Conservation (phyloP, 1,140 invertebrate genomes). For the Bombus picipes region DNA sequence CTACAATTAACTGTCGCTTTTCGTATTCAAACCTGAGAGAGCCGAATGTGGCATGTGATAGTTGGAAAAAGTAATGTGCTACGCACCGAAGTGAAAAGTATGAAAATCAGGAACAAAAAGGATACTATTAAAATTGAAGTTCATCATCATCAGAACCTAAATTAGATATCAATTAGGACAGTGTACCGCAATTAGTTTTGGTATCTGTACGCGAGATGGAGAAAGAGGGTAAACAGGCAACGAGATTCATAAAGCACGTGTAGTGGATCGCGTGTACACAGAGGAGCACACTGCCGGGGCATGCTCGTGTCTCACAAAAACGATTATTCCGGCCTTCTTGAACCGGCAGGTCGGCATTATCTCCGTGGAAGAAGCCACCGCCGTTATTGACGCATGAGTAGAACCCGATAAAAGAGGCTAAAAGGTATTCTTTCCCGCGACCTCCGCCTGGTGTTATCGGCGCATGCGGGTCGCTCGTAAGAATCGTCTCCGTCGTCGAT, state of each 20-base stretch:
- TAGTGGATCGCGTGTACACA: constrained; percentile 17
- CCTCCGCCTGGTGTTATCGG: constrained; percentile 42
- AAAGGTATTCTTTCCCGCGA: constrained; percentile 45
- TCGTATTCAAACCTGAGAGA: no score
- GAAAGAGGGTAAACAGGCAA: neutral
- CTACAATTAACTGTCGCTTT: no score
- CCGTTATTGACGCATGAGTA: constrained; percentile 36
- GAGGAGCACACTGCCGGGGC: constrained; percentile 8
- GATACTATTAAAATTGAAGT: no score
- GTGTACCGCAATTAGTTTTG: no score
- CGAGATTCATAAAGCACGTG: constrained; percentile 36
- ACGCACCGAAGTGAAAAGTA: no score
- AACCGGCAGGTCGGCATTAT: constrained; percentile 45
- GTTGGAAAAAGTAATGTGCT: no score
- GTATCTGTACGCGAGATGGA: neutral
- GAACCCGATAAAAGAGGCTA: constrained; percentile 46
- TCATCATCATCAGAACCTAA: no score
- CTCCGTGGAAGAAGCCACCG: constrained; percentile 53
- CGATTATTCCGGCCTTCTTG: constrained; percentile 51
- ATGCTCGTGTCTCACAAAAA: constrained; percentile 35
- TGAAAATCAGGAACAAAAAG: no score
- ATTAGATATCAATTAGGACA: no score
- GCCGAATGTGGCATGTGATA: no score
- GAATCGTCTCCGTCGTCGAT: constrained; percentile 24
- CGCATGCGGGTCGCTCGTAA: constrained; percentile 42